A percentile compares a stretch with the other conserved stretches of the same genome.
Conservation (phyloP, 2,113 vertebrate species). For the Xiphophorus couchianus region DNA sequence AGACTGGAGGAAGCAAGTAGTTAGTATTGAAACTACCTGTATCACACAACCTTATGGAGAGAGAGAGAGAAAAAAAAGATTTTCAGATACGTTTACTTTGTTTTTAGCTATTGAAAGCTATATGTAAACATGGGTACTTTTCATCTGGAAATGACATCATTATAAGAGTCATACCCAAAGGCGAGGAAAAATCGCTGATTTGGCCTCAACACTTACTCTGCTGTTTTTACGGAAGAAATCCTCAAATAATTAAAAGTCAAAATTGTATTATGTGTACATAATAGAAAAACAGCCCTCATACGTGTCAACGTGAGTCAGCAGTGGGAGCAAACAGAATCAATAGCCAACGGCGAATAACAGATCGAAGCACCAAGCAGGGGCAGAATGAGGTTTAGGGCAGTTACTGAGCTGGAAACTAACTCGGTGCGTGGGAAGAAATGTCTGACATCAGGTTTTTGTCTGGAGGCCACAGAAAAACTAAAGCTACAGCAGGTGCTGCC, state of each 20-base stretch:
- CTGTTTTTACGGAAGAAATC: not conserved
- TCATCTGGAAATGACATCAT: not conserved
- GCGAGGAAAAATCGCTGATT: not conserved
- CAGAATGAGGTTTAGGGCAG: conserved; percentile 30
- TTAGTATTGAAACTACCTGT: conserved; percentile 4
- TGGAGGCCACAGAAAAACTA: conserved; percentile 16
- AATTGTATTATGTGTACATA: conserved; percentile 24
- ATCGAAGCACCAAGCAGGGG: not conserved
- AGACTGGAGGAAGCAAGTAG: conserved; percentile 10
- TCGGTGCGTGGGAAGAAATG: conserved; percentile 10
- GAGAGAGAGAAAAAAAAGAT: too few species aligned
- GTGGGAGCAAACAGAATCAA: conserved; percentile 14
- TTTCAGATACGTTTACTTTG: too few species aligned
- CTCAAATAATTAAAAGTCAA: conserved; percentile 36
- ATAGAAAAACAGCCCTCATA: conserved; percentile 29
- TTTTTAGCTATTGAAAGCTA: not conserved
- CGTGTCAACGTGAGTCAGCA: conserved; percentile 22
- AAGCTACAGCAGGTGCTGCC: conserved; percentile 15
- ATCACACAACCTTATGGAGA: too few species aligned
- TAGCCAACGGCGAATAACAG: conserved; percentile 29
- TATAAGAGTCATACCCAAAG: conserved; percentile 1
- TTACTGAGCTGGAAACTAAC: conserved; percentile 46
- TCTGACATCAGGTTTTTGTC: conserved; percentile 20
- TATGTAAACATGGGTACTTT: conserved; percentile 14
- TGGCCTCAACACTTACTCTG: not conserved